phyloP scores from a whole-genome alignment of 2,888 invertebrate species.

The Luperina testacea region DNA sequence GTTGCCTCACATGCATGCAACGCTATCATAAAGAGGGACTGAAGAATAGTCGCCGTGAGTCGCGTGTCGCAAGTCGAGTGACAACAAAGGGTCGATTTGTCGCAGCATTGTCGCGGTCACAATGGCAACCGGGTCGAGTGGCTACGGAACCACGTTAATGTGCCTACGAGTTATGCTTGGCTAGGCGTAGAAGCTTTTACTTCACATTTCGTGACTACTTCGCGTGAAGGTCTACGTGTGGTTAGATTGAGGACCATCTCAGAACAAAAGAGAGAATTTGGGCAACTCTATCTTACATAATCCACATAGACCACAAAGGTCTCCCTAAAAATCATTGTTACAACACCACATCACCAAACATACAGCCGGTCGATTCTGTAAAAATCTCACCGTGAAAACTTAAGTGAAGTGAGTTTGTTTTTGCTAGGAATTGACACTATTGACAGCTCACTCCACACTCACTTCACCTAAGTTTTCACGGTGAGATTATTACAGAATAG shows the following conservation, averaged over 20 bases:
- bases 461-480: too few relatives aligned
- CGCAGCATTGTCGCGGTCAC: constrained; percentile 77
- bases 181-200: constrained; percentile 47
- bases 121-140: constrained; percentile 80
- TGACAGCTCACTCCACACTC: too few relatives aligned
- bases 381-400: too few relatives aligned
- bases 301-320: neutral
- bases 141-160: constrained; percentile 74
- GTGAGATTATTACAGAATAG: too few relatives aligned
- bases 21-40: constrained; percentile 34
- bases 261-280: neutral
- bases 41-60: constrained; percentile 63
- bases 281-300: neutral
- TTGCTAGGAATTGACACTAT: too few relatives aligned
- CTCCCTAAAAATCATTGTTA: neutral
- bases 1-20: constrained; percentile 42
- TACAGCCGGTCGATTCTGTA: too few relatives aligned
- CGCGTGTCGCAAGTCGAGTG: constrained; percentile 72
- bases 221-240: constrained; percentile 15
- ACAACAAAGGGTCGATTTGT: constrained; percentile 85
- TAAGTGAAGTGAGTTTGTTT: too few relatives aligned
- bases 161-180: constrained; percentile 63
- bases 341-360: neutral
- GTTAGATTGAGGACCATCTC: neutral
- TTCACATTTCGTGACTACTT: constrained; percentile 35